phyloP scores from a whole-genome alignment of 2,888 invertebrate genomes.

The Agrilus mali region DNA sequence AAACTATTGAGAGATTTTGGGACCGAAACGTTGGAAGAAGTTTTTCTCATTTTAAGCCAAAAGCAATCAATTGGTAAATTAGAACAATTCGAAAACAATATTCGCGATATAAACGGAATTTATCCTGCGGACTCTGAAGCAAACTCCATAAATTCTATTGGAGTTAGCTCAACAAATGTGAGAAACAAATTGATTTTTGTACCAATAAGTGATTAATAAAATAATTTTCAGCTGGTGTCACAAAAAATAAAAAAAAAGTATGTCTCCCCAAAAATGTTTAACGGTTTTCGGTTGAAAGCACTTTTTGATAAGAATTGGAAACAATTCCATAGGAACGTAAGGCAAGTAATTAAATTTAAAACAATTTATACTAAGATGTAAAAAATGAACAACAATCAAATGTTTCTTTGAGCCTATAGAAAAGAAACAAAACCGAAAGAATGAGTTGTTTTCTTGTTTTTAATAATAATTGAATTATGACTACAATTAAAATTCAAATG shows the following conservation, averaged over 20 bases:
- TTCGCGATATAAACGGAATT: constrained; percentile 6
- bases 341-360: constrained; percentile 1
- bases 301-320: constrained; percentile 23
- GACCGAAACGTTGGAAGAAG: constrained; percentile 70
- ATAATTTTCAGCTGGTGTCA: constrained; percentile 2
- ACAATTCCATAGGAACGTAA: constrained; percentile 20
- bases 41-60: constrained; percentile 68
- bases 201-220: constrained; percentile 3
- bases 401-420: no score
- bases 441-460: constrained; percentile 6
- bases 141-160: constrained; percentile 1
- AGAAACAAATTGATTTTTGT: background rate
- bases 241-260: background rate
- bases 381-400: no score
- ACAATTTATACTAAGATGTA: no score
- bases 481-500: background rate
- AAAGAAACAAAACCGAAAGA: background rate
- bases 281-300: constrained; percentile 17
- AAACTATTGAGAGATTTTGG: constrained; percentile 57
- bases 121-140: constrained; percentile 1
- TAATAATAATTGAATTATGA: background rate
- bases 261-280: constrained; percentile 6
- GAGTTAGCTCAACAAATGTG: constrained; percentile 13
- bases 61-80: constrained; percentile 39
- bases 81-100: constrained; percentile 13